phyloP scores from a whole-genome alignment of 2,888 invertebrate genomes.

The Palloptera scutellata region DNA sequence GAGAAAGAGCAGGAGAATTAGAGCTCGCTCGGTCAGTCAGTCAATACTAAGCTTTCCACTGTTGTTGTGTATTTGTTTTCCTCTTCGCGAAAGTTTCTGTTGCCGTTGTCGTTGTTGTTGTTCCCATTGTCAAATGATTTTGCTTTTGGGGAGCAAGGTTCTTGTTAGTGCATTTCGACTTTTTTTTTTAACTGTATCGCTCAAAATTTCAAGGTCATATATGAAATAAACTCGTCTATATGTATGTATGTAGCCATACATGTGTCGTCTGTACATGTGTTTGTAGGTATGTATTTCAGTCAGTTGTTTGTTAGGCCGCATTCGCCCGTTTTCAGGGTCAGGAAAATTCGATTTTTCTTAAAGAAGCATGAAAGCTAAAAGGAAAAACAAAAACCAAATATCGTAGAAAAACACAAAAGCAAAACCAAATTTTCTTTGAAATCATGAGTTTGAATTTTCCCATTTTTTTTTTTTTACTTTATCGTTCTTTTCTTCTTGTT shows the following conservation, averaged over 20 bases:
- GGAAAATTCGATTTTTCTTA: conserved; percentile 56
- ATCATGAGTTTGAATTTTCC: neutral
- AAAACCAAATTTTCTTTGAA: conserved; percentile 11
- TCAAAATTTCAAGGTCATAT: conserved; percentile 37
- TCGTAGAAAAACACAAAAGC: neutral
- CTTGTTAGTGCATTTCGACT: conserved; percentile 29
- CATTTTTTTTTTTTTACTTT: conserved; percentile 10
- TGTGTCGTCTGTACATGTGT: conserved; percentile 24
- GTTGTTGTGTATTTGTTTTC: neutral
- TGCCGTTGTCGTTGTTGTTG: neutral
- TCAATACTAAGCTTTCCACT: neutral
- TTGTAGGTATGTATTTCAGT: conserved; percentile 35
- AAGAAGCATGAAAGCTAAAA: neutral
- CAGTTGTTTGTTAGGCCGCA: conserved; percentile 31
- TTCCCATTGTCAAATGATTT: conserved; percentile 22
- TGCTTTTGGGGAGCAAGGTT: conserved; percentile 25
- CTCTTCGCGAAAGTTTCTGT: too few species aligned
- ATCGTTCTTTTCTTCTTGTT: too few species aligned
- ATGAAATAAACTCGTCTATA: conserved; percentile 22
- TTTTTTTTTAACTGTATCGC: conserved; percentile 33
- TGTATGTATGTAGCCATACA: conserved; percentile 17
- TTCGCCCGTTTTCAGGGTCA: conserved; percentile 56
- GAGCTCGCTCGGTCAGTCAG: neutral
- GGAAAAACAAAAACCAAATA: conserved; percentile 7
- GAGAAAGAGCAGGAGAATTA: conserved; percentile 10